Conservation (phyloP, 2,113 vertebrate species). For the Mesitornis unicolor region DNA sequence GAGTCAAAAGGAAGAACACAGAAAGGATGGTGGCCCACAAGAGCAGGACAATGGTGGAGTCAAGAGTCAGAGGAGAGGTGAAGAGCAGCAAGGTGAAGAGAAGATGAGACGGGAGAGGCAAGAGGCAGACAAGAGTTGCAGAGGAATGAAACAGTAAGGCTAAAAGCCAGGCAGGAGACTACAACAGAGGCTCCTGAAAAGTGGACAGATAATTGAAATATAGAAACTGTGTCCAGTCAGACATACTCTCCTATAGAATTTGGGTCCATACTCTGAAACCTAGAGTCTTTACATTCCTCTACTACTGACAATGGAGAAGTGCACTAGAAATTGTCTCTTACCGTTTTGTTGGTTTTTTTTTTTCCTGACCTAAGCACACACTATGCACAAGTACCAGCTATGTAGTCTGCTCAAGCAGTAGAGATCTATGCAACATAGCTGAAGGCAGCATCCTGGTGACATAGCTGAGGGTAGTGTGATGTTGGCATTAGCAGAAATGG, state of each 20-base stretch:
- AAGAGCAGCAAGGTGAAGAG: neutral
- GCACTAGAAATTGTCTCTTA: neutral
- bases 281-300: neutral
- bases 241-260: neutral
- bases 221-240: neutral
- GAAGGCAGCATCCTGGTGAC: neutral
- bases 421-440: neutral
- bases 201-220: neutral
- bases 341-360: too few relatives aligned
- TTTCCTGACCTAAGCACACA: neutral
- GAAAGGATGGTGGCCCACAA: neutral
- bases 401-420: neutral
- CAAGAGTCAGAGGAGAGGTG: neutral
- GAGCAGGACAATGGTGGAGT: neutral
- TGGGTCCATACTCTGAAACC: neutral
- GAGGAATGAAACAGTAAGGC: neutral
- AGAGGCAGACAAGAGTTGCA: neutral
- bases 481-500: neutral
- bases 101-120: neutral
- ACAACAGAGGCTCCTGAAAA: neutral
- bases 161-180: neutral
- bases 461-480: neutral
- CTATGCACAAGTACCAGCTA: neutral
- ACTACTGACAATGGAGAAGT: neutral
- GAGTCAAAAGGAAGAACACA: neutral